These are phyloP conservation scores for Lagopus leucura DNA, from an alignment of 2,113 vertebrate species.

Conservation along the genomic window DNA sequence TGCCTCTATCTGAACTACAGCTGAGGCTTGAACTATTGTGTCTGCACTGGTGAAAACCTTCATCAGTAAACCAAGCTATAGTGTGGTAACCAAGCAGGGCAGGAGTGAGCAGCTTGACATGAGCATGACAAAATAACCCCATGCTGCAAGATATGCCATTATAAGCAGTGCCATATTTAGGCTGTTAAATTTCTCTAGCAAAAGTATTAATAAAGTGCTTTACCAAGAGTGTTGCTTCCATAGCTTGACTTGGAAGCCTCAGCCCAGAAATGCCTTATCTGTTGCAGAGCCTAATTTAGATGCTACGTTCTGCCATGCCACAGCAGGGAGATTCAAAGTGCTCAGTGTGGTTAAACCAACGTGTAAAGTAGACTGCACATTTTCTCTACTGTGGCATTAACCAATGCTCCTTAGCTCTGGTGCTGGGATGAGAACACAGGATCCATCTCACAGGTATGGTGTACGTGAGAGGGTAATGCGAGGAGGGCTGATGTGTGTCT, in stretches of 20 bases:
- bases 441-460: rapidly evolving
- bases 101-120: not conserved
- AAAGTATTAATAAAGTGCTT: slow-evolving; percentile 46
- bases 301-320: not conserved
- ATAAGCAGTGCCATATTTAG: slow-evolving; percentile 29
- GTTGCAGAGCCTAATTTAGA: not conserved
- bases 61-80: not conserved
- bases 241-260: slow-evolving; percentile 34
- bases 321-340: not conserved
- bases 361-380: not conserved
- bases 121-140: not conserved
- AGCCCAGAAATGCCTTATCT: not conserved
- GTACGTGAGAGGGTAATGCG: not conserved
- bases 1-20: not conserved
- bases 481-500: not conserved
- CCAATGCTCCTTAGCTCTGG: not conserved
- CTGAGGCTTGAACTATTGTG: not conserved
- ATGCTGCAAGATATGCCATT: not conserved
- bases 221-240: not conserved
- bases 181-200: slow-evolving; percentile 2
- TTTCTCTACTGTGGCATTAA: not conserved
- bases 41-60: not conserved
- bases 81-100: not conserved
- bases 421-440: not conserved
- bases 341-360: not conserved